A percentile compares a stretch with the other conserved stretches of the same genome.
phyloP scores from a whole-genome alignment of 1,140 invertebrate genomes.

The Cecropterus lyciades region DNA sequence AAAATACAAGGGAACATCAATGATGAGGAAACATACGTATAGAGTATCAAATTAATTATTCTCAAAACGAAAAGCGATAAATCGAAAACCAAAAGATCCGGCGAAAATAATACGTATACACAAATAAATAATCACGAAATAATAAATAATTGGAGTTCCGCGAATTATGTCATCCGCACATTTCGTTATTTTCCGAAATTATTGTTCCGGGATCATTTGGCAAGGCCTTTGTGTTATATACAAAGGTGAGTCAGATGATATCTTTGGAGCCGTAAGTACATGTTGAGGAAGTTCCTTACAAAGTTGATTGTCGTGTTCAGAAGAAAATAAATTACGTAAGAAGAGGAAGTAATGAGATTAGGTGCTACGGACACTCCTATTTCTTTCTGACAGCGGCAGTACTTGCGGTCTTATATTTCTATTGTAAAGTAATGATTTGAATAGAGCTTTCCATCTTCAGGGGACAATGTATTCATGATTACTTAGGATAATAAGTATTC shows the following conservation, averaged over 20 bases:
- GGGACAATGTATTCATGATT: no score
- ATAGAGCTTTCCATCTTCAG: no score
- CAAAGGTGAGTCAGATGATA: background rate
- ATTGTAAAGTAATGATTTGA: no score
- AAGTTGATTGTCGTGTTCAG: background rate
- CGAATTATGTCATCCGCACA: slow-evolving; percentile 18
- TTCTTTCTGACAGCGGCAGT: no score
- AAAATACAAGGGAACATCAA: no score
- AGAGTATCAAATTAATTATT: background rate
- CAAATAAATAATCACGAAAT: slow-evolving; percentile 12
- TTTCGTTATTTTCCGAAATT: slow-evolving; percentile 14
- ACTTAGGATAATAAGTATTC: no score
- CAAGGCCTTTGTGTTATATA: background rate
- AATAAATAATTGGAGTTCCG: background rate
- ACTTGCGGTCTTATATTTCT: no score
- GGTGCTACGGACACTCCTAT: no score
- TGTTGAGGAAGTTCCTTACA: background rate
- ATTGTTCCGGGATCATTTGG: slow-evolving; percentile 10
- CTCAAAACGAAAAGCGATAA: background rate
- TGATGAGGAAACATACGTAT: background rate
- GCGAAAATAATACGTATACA: slow-evolving; percentile 7
- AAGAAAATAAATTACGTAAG: background rate
- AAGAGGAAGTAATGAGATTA: no score
- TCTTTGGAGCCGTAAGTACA: background rate
- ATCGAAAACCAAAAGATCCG: background rate